These are phyloP conservation scores for Chloroceryle inda DNA, from an alignment of 2,797 vertebrate species.

Conservation along the genomic window DNA sequence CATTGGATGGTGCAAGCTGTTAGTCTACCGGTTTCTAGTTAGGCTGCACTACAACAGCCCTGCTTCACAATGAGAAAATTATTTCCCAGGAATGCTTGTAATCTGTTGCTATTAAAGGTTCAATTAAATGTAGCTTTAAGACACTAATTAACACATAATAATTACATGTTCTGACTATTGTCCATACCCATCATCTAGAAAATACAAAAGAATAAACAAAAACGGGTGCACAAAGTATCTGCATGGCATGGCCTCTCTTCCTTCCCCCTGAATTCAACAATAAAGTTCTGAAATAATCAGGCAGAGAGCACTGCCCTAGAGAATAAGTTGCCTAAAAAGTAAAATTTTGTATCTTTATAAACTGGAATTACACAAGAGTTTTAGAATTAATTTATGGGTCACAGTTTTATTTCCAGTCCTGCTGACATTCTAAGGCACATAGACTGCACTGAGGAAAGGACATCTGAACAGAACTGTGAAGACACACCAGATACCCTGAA, in stretches of 20 bases:
- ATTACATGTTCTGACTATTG: conserved; percentile 52
- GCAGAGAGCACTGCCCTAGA: background rate
- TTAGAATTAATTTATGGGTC: background rate
- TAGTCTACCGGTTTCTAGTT: background rate
- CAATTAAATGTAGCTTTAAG: conserved; percentile 51
- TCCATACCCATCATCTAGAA: conserved; percentile 18
- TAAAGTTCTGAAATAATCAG: background rate
- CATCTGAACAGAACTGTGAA: background rate
- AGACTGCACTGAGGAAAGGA: background rate
- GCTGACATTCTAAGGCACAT: background rate
- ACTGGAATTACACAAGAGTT: background rate
- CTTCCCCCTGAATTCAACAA: background rate
- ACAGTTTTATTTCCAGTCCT: background rate
- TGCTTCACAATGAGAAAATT: background rate
- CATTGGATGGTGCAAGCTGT: background rate
- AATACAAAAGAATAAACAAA: conserved; percentile 4
- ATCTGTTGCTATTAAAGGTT: conserved; percentile 58
- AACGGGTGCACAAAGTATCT: background rate
- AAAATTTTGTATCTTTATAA: background rate
- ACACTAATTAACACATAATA: conserved; percentile 13
- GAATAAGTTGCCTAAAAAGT: background rate
- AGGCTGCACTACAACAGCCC: background rate
- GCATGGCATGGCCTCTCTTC: background rate
- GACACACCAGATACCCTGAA: background rate
- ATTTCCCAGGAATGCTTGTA: conserved; percentile 59